Evolutionary conservation across 2,113 vertebrate species (phyloP), one percentile per base, ranked within the genome.

Genomic region (Sus scrofa): DNA sequence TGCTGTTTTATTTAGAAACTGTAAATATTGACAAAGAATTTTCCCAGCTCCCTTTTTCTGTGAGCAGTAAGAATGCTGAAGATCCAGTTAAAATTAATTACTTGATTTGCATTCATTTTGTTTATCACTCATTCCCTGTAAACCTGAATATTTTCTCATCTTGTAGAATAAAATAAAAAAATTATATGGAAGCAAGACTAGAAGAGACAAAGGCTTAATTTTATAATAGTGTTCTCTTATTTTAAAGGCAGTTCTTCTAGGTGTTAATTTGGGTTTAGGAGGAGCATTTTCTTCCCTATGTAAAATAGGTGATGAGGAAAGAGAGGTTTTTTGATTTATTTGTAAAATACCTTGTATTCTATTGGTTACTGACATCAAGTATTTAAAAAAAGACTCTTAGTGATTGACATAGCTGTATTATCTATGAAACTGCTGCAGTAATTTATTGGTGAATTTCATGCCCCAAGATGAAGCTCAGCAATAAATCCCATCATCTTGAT

Each of bases 21-120:
- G 58, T 89, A 94, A 95, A 96, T 95, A 87, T 93, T 96, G 96
- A 96, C 94, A 96, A 86, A 96, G 74, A 62, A 93, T 79, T 83
- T 86, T 96, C 30, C 30, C 58, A 86, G 26, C 26, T 95, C 54
- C 12, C 65, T 24, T 88, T 95, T 88, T 86, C 71, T 96, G 62
- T 77, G 91, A 78, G 77, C 39, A 83, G 32, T 83, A 85, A 95
- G 9, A 86, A 86, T 68, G 89, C 15, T 58, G 74, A 95, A 78
- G 73, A 60, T 73, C 52, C 95, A 78, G 44, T 86, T 95, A 95
- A 86, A 94, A 93, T 81, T 86, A 94, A 88, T 93, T 85, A 83
- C 56, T 95, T 86, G 10, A 84, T 85, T 96, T 92, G 37, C 20
- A 56, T 83, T 2, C 62, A 30, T 93, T 92, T 89, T 86, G n/a